Percentiles rank a stretch among this genome's conserved stretches.
These are phyloP conservation scores for Ateles fusciceps DNA, from an alignment of 2,797 vertebrate genomes.

Conservation along the genomic window DNA sequence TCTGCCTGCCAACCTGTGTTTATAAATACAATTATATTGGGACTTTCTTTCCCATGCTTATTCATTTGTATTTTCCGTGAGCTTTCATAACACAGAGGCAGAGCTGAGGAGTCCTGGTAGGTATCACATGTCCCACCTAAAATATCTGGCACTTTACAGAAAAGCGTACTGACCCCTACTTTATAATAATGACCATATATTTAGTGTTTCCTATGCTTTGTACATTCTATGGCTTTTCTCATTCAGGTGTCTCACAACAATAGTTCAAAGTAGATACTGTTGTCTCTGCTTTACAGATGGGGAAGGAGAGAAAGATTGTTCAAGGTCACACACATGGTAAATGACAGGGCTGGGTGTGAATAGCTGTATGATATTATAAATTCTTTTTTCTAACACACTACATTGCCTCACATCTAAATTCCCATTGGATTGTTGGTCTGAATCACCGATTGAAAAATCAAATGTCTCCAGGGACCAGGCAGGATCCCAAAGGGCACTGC, in stretches of 20 bases:
- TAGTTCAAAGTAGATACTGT: too few relatives aligned
- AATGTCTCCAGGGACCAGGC: not conserved
- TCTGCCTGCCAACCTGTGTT: not conserved
- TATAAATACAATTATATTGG: not conserved
- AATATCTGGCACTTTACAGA: not conserved
- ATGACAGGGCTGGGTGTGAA: not conserved
- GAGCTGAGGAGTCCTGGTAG: not conserved
- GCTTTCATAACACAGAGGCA: not conserved
- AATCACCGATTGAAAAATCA: not conserved
- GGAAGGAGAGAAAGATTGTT: not conserved
- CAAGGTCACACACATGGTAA: not conserved
- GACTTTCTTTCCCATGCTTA: not conserved
- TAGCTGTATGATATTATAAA: not conserved
- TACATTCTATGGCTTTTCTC: accelerated
- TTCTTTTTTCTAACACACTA: not conserved
- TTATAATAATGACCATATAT: accelerated
- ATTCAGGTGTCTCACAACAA: not conserved
- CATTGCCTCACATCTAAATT: accelerated
- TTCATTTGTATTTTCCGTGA: not conserved
- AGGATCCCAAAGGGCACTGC: not conserved
- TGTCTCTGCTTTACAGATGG: not conserved
- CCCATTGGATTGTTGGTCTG: not conserved
- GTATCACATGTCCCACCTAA: not conserved
- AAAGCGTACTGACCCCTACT: accelerated
- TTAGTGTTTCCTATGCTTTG: accelerated